phyloP scores from a whole-genome alignment of 2,797 vertebrate genomes.

The Meriones psammophilus region DNA sequence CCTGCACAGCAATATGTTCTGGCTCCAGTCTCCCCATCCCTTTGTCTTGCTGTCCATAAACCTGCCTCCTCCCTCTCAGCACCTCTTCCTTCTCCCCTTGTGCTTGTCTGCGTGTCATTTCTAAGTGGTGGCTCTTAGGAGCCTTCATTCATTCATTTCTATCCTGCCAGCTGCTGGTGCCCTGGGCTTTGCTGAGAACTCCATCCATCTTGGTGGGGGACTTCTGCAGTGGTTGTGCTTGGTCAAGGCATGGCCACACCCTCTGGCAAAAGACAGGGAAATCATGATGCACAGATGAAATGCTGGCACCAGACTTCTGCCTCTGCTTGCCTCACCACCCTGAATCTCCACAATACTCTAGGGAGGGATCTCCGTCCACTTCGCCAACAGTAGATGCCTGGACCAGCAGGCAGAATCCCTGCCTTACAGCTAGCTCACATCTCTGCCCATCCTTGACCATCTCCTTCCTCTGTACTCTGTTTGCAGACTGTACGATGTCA shows the following conservation, averaged over 20 bases:
- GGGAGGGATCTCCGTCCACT: neutral
- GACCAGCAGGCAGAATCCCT: neutral
- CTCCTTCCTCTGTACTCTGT: neutral
- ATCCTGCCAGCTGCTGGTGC: neutral
- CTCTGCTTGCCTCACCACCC: neutral
- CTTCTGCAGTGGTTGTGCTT: constrained; percentile 22
- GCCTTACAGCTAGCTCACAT: neutral
- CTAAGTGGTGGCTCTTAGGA: constrained; percentile 30
- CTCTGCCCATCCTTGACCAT: neutral
- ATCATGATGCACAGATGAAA: neutral
- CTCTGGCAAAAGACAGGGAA: neutral
- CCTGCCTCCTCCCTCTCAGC: neutral
- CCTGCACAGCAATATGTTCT: neutral
- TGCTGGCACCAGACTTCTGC: neutral
- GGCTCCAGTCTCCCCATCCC: neutral
- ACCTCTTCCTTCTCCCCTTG: neutral
- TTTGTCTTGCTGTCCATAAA: neutral
- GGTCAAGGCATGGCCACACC: neutral
- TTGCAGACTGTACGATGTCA: neutral
- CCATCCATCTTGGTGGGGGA: neutral
- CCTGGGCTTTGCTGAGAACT: constrained; percentile 9
- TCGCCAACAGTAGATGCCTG: neutral
- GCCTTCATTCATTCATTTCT: constrained; percentile 11
- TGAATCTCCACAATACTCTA: neutral
- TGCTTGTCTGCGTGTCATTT: neutral